Conservation (phyloP, 1,140 invertebrate species). For the Trissolcus basalis region DNA sequence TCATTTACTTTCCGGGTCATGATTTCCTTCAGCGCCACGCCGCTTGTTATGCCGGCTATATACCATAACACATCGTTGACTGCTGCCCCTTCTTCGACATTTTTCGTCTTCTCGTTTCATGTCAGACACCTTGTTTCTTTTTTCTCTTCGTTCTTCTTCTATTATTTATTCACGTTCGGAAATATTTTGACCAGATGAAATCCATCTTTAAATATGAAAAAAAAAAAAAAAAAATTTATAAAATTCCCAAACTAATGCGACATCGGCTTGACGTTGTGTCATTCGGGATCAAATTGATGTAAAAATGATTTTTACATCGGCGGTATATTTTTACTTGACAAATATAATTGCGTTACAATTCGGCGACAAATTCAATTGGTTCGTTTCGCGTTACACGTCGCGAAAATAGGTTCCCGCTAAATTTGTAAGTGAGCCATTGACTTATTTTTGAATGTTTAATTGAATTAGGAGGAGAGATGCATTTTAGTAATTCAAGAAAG, state of each 20-base stretch:
- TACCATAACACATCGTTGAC: conserved; percentile 42
- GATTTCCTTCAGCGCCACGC: conserved; percentile 50
- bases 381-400: conserved; percentile 8
- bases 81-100: conserved; percentile 18
- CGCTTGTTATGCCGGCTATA: conserved; percentile 13
- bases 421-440: conserved; percentile 14
- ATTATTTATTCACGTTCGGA: conserved; percentile 13
- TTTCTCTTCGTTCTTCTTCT: neutral
- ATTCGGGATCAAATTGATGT: conserved; percentile 1
- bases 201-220: neutral
- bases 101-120: conserved; percentile 6
- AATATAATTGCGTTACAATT: conserved; percentile 21
- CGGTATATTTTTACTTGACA: neutral
- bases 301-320: conserved; percentile 28
- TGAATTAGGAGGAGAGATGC: neutral
- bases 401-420: conserved; percentile 5
- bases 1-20: conserved; percentile 56
- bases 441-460: conserved; percentile 21
- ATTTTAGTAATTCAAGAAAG: neutral
- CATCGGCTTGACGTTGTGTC: conserved; percentile 1
- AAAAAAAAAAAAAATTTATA: too few relatives aligned
- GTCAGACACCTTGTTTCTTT: neutral
- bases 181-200: conserved; percentile 1
- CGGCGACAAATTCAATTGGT: conserved; percentile 7
- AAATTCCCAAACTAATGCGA: conserved; percentile 12